phyloP scores from a whole-genome alignment of 2,888 invertebrate genomes.

The Cosmia trapezina region DNA sequence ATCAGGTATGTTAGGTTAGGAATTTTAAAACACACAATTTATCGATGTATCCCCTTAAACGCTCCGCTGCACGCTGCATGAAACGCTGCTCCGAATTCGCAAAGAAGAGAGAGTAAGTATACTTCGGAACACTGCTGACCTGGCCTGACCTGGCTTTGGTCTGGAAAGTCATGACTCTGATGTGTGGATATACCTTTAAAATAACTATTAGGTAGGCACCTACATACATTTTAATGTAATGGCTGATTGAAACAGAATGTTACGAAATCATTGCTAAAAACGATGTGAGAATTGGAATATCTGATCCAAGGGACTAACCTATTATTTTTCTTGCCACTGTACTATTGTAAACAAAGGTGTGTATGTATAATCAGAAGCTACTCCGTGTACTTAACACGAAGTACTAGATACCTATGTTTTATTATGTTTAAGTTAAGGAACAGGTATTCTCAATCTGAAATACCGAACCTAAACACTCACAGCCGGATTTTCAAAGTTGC shows the following conservation, averaged over 20 bases:
- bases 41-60: no score
- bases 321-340: background rate
- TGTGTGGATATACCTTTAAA: background rate
- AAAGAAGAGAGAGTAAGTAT: background rate
- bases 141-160: background rate
- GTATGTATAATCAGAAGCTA: background rate
- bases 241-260: background rate
- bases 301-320: background rate
- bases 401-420: no score
- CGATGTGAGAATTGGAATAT: background rate
- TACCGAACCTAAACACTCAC: background rate
- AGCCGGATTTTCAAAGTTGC: background rate
- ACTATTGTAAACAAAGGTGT: slow-evolving; percentile 1
- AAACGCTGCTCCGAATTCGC: no score
- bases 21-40: no score
- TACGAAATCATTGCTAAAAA: background rate
- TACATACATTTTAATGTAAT: background rate
- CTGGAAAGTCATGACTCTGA: background rate
- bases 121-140: background rate
- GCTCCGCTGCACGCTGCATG: no score
- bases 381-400: no score
- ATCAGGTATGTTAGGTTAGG: no score
- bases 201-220: background rate
- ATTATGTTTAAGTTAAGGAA: no score
- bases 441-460: background rate